Evolutionary conservation across 2,888 invertebrate species (phyloP).

Genomic region (Meteorus cinctellus): DNA sequence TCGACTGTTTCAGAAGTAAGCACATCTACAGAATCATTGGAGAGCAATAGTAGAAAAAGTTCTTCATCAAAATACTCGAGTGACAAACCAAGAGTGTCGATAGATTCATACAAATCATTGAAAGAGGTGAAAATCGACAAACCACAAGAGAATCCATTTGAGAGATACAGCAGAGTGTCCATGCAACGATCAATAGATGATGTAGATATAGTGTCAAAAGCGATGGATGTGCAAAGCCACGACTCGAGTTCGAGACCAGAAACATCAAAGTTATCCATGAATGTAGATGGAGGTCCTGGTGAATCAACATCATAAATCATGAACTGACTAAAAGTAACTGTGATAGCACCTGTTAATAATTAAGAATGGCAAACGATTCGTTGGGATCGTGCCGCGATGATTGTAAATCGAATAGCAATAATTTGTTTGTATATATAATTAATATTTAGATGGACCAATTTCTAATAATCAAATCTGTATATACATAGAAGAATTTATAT

Average conservation of each 20-base stretch:
- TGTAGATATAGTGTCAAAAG: conserved; percentile 32
- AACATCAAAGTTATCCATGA: conserved; percentile 32
- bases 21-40: conserved; percentile 24
- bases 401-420: not conserved
- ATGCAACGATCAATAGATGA: conserved; percentile 43
- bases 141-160: conserved; percentile 56
- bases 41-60: conserved; percentile 48
- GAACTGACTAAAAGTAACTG: conserved; percentile 1
- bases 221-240: not conserved
- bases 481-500: not conserved
- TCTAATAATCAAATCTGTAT: not conserved
- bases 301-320: conserved; percentile 46
- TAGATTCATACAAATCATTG: conserved; percentile 58
- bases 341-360: conserved; percentile 14
- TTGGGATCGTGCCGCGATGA: not conserved
- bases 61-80: conserved; percentile 45
- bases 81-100: conserved; percentile 56
- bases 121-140: conserved; percentile 59
- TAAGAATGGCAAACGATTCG: not conserved
- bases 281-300: conserved; percentile 30
- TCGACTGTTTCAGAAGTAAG: conserved; percentile 52
- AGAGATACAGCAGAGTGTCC: conserved; percentile 55
- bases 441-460: not conserved
- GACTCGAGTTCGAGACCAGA: conserved; percentile 37
- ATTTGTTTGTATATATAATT: not conserved